Percentiles rank a stretch among this genome's conserved stretches.
phyloP scores from a whole-genome alignment of 2,888 invertebrate species.

The Erebia ligea region DNA sequence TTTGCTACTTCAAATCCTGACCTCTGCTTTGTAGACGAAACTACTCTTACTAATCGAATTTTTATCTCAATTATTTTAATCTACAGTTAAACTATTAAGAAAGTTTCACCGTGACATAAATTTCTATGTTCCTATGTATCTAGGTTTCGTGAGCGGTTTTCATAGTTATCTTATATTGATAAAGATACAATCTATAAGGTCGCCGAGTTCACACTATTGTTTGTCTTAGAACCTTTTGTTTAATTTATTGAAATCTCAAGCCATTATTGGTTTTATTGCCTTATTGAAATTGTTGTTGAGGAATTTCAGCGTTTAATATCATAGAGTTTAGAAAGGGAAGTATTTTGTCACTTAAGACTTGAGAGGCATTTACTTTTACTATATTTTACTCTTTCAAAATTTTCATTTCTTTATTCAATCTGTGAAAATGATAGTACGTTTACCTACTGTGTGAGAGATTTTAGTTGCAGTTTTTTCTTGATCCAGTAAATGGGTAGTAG shows the following conservation, averaged over 20 bases:
- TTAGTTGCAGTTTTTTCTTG: no score
- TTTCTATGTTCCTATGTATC: conserved; percentile 20
- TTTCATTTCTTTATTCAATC: neutral
- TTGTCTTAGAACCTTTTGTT: conserved; percentile 26
- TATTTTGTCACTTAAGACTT: neutral
- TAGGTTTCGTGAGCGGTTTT: conserved; percentile 26
- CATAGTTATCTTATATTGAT: conserved; percentile 32
- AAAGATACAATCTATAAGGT: conserved; percentile 32
- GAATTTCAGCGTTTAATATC: conserved; percentile 8
- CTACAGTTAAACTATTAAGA: conserved; percentile 2
- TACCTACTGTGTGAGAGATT: no score
- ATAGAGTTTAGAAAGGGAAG: neutral
- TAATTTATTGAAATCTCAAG: conserved; percentile 25
- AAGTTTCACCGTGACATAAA: conserved; percentile 20
- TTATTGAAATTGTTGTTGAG: conserved; percentile 18
- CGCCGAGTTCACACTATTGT: conserved; percentile 26
- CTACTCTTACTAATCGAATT: neutral
- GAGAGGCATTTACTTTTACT: neutral
- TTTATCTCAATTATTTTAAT: conserved; percentile 4
- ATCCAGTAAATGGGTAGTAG: no score
- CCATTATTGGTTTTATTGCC: conserved; percentile 22
- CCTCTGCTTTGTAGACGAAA: neutral
- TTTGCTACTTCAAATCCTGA: neutral
- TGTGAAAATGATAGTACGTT: neutral
- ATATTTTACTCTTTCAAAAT: neutral